A percentile compares a stretch with the other conserved stretches of the same genome.
phyloP scores from a whole-genome alignment of 2,797 vertebrate genomes.

The Amniataba percoides region DNA sequence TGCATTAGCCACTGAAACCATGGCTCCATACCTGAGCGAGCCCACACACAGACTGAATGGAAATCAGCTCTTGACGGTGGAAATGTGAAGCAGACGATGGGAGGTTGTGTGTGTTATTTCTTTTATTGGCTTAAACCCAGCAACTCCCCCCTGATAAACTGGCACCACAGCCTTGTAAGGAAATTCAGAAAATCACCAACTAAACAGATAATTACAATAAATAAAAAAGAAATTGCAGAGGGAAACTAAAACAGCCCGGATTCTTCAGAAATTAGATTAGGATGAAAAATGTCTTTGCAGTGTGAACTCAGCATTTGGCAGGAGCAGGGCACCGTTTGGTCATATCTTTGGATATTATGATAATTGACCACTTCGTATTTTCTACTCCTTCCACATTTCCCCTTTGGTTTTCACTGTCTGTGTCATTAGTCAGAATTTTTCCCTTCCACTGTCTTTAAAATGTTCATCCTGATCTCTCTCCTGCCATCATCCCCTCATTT shows the following conservation, averaged over 20 bases:
- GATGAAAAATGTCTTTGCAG: conserved; percentile 19
- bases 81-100: conserved; percentile 56
- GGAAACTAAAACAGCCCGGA: conserved; percentile 61
- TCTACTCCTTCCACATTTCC: conserved; percentile 25
- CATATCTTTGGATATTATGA: conserved; percentile 28
- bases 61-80: conserved; percentile 37
- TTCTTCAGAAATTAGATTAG: conserved; percentile 61
- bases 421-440: conserved; percentile 45
- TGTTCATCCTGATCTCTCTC: conserved; percentile 22
- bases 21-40: conserved; percentile 42
- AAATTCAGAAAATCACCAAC: conserved; percentile 72
- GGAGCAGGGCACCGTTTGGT: conserved; percentile 48
- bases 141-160: conserved; percentile 44
- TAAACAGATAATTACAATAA: conserved; percentile 80
- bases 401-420: conserved; percentile 28
- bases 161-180: conserved; percentile 74
- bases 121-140: conserved; percentile 55
- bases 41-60: conserved; percentile 59
- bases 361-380: conserved; percentile 50
- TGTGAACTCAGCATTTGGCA: conserved; percentile 39
- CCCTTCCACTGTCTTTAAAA: conserved; percentile 18
- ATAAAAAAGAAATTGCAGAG: conserved; percentile 71
- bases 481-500: conserved; percentile 31
- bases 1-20: conserved; percentile 40
- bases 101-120: conserved; percentile 11